Conservation (phyloP, 2,888 invertebrate genomes). For the Leptogaster cylindrica region DNA sequence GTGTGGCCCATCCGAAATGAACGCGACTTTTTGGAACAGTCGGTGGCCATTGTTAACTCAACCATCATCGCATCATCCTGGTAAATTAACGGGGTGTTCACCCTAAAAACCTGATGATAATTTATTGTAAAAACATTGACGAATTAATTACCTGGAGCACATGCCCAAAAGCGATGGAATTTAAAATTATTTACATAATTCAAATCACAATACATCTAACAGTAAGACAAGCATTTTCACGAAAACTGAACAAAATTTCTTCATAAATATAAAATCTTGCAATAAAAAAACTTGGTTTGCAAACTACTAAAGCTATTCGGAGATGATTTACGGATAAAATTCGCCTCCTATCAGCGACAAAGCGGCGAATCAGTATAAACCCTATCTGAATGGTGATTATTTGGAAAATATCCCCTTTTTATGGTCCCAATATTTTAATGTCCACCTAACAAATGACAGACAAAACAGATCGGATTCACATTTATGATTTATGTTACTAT, state of each 20-base stretch:
- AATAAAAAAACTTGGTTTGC: too few relatives aligned
- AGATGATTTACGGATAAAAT: too few relatives aligned
- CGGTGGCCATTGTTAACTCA: not conserved
- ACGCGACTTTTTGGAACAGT: not conserved
- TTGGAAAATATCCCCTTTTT: slow-evolving; percentile 6
- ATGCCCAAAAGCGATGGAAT: too few relatives aligned
- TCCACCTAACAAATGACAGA: slow-evolving; percentile 38
- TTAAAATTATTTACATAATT: too few relatives aligned
- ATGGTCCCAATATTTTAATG: slow-evolving; percentile 33
- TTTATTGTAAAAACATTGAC: slow-evolving; percentile 36
- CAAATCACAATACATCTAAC: too few relatives aligned
- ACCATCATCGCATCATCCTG: not conserved
- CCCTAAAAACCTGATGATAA: slow-evolving; percentile 10
- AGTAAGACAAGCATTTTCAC: too few relatives aligned
- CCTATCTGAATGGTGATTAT: not conserved
- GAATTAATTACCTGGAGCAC: slow-evolving; percentile 9
- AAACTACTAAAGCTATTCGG: too few relatives aligned
- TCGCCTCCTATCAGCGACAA: not conserved
- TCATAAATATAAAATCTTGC: too few relatives aligned
- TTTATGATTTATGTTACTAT: slow-evolving; percentile 42
- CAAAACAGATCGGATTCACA: slow-evolving; percentile 41
- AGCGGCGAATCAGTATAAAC: not conserved
- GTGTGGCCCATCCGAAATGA: slow-evolving; percentile 18
- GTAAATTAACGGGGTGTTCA: slow-evolving; percentile 1
- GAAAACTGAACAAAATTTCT: too few relatives aligned